Evolutionary conservation across 2,797 vertebrate species (phyloP), one percentile per base, ranked within the genome.

Genomic region (Anomalospiza imberbis): DNA sequence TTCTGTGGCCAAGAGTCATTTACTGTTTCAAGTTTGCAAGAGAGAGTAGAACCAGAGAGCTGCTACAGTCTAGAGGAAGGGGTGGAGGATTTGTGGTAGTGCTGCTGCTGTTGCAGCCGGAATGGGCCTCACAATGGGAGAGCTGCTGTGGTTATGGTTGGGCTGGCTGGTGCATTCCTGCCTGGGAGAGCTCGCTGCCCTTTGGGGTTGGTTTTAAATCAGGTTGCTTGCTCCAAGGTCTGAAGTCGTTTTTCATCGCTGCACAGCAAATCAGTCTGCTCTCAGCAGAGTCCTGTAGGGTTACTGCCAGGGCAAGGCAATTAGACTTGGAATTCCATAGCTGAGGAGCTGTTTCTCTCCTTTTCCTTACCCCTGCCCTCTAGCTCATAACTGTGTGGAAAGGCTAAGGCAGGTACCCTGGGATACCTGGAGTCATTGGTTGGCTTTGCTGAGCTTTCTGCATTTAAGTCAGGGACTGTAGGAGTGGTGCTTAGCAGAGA

Each of bases 161-260:
- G 20, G 13, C 50, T 79, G 77, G 34, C 57, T 77, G 48, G 40
- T 83, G 55, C 1, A 2, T 32, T 87, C 11, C 0, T 19, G 14
- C 48, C 47, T 2, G 5, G 40, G 55, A 73, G 67, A 76, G 57
- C 67, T 89, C 2, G 0, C 42, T 82, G 83, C 67, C 70, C 76
- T 73, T 78, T 79, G 77, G 85, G 71, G 28, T 40, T 86, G 50
- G 11, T 60, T 89, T 92, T 86, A 91, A 92, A 84, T 89, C 65
- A 8, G 51, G 70, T 91, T 14, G 3, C 53, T 86, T 57, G 70
- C 76, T 82, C 12, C 5, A 1, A 67, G 74, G 22, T 66, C 71
- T 78, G 67, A 76, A 81, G 66, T 61, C 0, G 0, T 94, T 89
- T 77, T 53, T 92, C 70, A 36, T 72, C 28, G 1, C 76, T 86